Evolutionary conservation across 2,888 invertebrate genomes (phyloP).

Genomic region (Agriopis aurantiaria): DNA sequence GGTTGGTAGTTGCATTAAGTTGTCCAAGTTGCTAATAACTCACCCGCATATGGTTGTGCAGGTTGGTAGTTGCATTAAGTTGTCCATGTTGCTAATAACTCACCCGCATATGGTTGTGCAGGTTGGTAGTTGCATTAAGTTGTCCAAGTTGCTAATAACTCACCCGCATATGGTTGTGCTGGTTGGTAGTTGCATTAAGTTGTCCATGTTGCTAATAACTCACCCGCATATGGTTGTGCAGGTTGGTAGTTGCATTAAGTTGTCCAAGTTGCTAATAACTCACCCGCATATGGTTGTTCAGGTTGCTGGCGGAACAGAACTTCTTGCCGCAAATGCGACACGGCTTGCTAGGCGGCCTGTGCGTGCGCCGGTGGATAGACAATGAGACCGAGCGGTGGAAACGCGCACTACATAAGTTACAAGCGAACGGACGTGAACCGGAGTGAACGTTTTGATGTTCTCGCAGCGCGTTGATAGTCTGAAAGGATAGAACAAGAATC

Average conservation of each 20-base stretch:
- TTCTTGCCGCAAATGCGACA: constrained; percentile 7
- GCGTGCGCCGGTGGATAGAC: background rate
- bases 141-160: background rate
- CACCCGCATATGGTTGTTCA: constrained; percentile 6
- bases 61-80: background rate
- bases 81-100: constrained; percentile 21
- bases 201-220: constrained; percentile 26
- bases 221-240: background rate
- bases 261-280: background rate
- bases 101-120: background rate
- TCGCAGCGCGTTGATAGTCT: background rate
- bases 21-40: constrained; percentile 12
- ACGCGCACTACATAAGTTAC: background rate
- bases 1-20: constrained; percentile 27
- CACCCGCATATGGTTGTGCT: background rate
- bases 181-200: constrained; percentile 22
- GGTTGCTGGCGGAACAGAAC: constrained; percentile 21
- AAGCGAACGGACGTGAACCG: background rate
- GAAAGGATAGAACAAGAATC: background rate
- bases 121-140: background rate
- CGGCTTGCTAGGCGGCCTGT: background rate
- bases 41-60: constrained; percentile 4
- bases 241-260: background rate
- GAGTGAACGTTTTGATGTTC: background rate
- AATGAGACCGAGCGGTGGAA: background rate